These are phyloP conservation scores for Hydrotaea cyrtoneurina DNA, from an alignment of 2,888 invertebrate species.

Conservation along the genomic window DNA sequence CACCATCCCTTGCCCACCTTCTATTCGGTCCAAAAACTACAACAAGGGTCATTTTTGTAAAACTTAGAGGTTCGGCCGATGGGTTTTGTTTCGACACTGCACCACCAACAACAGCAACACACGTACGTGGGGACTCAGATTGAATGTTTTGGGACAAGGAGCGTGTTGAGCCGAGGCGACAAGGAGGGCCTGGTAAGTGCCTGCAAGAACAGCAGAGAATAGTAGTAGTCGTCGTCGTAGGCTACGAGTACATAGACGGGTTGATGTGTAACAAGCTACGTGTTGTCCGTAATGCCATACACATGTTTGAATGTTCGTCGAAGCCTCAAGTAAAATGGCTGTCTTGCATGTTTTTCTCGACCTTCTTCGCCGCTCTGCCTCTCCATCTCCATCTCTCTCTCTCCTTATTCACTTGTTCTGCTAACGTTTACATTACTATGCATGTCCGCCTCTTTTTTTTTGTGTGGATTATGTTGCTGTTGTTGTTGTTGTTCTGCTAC, in stretches of 20 bases:
- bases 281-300: conserved; percentile 3
- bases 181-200: too few relatives aligned
- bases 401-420: not conserved
- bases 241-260: too few relatives aligned
- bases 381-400: not conserved
- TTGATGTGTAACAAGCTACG: conserved; percentile 13
- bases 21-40: not conserved
- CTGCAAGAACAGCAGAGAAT: too few relatives aligned
- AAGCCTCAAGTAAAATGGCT: conserved; percentile 14
- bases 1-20: not conserved
- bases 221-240: too few relatives aligned
- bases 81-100: not conserved
- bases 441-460: conserved; percentile 6
- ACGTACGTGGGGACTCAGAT: too few relatives aligned
- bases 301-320: conserved; percentile 1
- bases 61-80: conserved; percentile 13
- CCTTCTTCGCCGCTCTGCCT: too few relatives aligned
- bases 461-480: conserved; percentile 22
- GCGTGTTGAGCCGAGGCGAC: too few relatives aligned
- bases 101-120: too few relatives aligned
- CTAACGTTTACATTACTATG: not conserved
- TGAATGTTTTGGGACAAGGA: too few relatives aligned
- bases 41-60: conserved; percentile 28
- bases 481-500: not conserved
- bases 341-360: not conserved